phyloP scores from a whole-genome alignment of 2,113 vertebrate species.

The Istiophorus platypterus region DNA sequence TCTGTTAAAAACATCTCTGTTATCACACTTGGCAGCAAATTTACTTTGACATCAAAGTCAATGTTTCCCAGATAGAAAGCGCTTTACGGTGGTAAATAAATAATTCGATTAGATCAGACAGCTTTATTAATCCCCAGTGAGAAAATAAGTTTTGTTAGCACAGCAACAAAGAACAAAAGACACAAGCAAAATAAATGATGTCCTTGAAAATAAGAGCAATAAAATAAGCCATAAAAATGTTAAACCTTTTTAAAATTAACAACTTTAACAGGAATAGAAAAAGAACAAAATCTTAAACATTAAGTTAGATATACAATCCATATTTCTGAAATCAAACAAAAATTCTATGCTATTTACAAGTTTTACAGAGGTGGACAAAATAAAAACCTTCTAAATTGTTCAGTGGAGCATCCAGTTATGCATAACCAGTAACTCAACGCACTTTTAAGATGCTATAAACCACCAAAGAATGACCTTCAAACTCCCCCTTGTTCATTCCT shows the following conservation, averaged over 20 bases:
- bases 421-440: not conserved
- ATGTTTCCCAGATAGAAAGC: not conserved
- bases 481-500: not conserved
- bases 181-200: not conserved
- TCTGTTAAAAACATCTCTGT: not conserved
- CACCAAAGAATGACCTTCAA: no score
- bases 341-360: no score
- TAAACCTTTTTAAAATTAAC: not conserved
- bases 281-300: no score
- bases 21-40: not conserved
- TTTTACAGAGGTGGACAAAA: no score
- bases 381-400: not conserved
- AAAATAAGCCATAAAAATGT: not conserved
- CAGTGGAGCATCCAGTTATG: not conserved
- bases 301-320: no score
- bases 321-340: no score
- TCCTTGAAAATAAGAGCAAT: not conserved
- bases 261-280: not conserved
- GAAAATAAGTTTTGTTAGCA: not conserved
- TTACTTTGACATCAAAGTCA: slow-evolving; percentile 16
- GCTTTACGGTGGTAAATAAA: not conserved
- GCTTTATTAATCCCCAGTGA: not conserved
- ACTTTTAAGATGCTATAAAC: not conserved
- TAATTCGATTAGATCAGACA: not conserved
- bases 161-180: not conserved